Conservation (phyloP, 2,888 invertebrate species). For the Electrophaes corylata region DNA sequence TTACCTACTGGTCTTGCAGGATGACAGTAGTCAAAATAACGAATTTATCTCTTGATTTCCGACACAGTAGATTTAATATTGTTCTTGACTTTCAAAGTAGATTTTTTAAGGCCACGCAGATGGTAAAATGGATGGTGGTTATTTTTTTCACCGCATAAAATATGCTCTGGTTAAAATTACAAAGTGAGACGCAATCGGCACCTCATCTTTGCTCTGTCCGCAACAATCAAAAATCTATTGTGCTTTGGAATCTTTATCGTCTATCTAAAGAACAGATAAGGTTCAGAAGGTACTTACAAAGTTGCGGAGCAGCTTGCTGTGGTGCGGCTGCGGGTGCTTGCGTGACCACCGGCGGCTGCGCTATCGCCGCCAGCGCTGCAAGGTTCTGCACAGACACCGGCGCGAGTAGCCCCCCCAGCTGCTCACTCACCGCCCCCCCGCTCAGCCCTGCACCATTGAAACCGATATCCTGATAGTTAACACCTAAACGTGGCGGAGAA, state of each 20-base stretch:
- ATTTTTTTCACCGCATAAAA: no score
- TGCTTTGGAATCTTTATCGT: background rate
- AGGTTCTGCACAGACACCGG: conserved; percentile 96
- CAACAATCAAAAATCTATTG: background rate
- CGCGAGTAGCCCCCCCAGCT: conserved; percentile 92
- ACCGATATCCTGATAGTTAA: conserved; percentile 82
- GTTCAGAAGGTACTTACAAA: conserved; percentile 67
- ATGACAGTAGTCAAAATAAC: background rate
- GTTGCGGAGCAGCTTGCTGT: conserved; percentile 63
- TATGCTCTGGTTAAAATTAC: no score
- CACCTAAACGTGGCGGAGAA: conserved; percentile 54
- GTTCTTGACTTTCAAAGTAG: no score
- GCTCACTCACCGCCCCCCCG: conserved; percentile 84
- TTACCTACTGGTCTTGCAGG: background rate
- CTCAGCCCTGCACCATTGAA: conserved; percentile 81
- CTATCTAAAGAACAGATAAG: background rate
- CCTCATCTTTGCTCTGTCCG: background rate
- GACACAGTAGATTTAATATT: no score
- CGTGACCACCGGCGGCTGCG: conserved; percentile 84
- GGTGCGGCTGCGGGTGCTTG: conserved; percentile 77
- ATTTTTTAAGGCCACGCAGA: no score
- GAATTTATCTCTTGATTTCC: background rate
- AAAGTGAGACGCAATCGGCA: no score
- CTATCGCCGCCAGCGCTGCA: conserved; percentile 94
- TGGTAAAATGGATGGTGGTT: no score